Evolutionary conservation across 2,888 invertebrate species (phyloP), one percentile per base, ranked within the genome.

Genomic region (Nezara viridula): DNA sequence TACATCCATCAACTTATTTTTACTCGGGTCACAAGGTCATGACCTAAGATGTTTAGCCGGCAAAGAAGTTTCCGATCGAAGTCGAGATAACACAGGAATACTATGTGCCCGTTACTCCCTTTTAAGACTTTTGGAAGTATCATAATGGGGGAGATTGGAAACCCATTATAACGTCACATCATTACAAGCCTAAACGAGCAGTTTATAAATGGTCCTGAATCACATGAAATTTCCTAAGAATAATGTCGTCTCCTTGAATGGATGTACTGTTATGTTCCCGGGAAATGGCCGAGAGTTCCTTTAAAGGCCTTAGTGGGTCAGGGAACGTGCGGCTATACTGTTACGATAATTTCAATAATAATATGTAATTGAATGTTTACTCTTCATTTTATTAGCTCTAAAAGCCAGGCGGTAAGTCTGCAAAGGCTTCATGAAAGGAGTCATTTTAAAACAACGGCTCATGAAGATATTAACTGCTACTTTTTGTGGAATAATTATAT

Each of bases 231-330:
- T 37, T 73, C 37, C 7, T 37, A 37, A 37, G 66, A 73, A 73
- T n/a, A 73, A 37, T 37, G 66, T 73, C 66, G 32, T 37, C 27
- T 32, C 66, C 66, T 73, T 73, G 32, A 73, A 73, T 73, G 66
- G 66, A 21, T 21, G 21, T 73, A 73, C 37, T 19, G 66, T 73
- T 73, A 73, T 73, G 37, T 73, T 37, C 66, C 66, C 2, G 37
- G 19, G 37, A 73, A 73, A 73, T 73, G 32, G 16, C 66, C 37
- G 14, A 27, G 5, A 37, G 19, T 32, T 73, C 27, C 66, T 73
- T 37, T n/a, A 73, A 37, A 73, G 66, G 66, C 7, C 37, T 73
- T 37, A 16, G 66, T 37, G 19, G 66, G 66, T 73, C 66, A 73
- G 24, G 37, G 32, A 73, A 73, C 21, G 32, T 73, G 32, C 32